A percentile compares a stretch with the other conserved stretches of the same genome.
phyloP scores from a whole-genome alignment of 1,140 invertebrate species.

The Camponotus floridanus region DNA sequence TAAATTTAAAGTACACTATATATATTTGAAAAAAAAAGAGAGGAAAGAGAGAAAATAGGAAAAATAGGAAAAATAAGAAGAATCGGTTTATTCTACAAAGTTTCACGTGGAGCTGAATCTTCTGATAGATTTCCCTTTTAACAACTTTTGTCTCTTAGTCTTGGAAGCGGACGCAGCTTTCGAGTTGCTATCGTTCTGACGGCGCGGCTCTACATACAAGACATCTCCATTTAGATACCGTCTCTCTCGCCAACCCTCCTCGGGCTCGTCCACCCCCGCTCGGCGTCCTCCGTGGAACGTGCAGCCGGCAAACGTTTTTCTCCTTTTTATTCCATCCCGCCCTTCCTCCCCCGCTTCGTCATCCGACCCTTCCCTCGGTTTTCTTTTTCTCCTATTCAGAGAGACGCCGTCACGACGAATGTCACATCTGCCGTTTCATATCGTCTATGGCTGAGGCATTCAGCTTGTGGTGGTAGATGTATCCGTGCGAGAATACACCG shows the following conservation, averaged over 20 bases:
- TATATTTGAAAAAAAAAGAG: neutral
- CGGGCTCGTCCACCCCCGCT: neutral
- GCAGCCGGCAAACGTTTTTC: slow-evolving; percentile 55
- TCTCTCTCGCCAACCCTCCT: slow-evolving; percentile 63
- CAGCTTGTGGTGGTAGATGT: slow-evolving; percentile 12
- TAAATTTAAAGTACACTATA: neutral
- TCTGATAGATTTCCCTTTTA: slow-evolving; percentile 82
- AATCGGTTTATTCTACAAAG: slow-evolving; percentile 55
- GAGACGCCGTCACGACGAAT: slow-evolving; percentile 48
- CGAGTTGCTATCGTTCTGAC: slow-evolving; percentile 79
- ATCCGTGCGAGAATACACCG: neutral
- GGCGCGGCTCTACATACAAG: slow-evolving; percentile 83
- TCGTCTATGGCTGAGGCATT: slow-evolving; percentile 35
- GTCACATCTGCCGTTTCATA: slow-evolving; percentile 62
- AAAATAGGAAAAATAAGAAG: neutral
- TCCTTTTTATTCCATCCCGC: slow-evolving; percentile 41
- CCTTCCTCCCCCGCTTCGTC: slow-evolving; percentile 8
- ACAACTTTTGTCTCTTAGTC: slow-evolving; percentile 83
- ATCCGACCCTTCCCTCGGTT: slow-evolving; percentile 35
- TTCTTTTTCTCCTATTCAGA: slow-evolving; percentile 57
- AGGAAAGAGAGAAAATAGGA: too few species aligned
- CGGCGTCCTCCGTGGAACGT: neutral
- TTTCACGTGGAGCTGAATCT: slow-evolving; percentile 51
- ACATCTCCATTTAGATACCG: slow-evolving; percentile 84
- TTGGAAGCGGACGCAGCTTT: slow-evolving; percentile 76